A percentile compares a stretch with the other conserved stretches of the same genome.
phyloP scores from a whole-genome alignment of 2,113 vertebrate species.

The Mus pahari region DNA sequence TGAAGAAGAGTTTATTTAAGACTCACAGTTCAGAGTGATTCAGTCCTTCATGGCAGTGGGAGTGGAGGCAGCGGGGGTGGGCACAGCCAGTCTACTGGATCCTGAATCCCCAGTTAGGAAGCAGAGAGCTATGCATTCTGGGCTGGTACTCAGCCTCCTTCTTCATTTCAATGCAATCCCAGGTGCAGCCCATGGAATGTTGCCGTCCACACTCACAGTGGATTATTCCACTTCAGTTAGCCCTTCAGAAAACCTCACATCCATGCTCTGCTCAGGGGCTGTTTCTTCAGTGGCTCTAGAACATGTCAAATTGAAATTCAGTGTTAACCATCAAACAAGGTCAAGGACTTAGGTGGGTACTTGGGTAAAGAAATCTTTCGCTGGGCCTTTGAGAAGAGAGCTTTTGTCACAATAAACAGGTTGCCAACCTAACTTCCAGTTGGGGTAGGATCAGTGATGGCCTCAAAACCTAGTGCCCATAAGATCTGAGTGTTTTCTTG shows the following conservation, averaged over 20 bases:
- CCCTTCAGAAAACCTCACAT: not conserved
- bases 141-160: not conserved
- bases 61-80: not conserved
- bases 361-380: no score
- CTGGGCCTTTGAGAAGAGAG: not conserved
- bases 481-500: fast-evolving
- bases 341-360: not conserved
- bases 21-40: not conserved
- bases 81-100: not conserved
- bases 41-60: not conserved
- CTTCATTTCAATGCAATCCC: no score
- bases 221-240: not conserved
- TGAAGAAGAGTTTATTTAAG: not conserved
- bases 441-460: not conserved
- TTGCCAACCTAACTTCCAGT: not conserved
- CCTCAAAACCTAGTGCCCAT: fast-evolving
- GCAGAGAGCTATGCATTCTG: not conserved
- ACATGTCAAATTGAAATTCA: not conserved
- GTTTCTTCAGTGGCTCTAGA: not conserved
- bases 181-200: not conserved
- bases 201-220: not conserved
- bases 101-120: not conserved
- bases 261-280: not conserved
- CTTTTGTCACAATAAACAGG: fast-evolving
- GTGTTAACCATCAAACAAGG: not conserved